Evolutionary conservation across 2,797 vertebrate genomes (phyloP).

Genomic region (Catharus ustulatus): DNA sequence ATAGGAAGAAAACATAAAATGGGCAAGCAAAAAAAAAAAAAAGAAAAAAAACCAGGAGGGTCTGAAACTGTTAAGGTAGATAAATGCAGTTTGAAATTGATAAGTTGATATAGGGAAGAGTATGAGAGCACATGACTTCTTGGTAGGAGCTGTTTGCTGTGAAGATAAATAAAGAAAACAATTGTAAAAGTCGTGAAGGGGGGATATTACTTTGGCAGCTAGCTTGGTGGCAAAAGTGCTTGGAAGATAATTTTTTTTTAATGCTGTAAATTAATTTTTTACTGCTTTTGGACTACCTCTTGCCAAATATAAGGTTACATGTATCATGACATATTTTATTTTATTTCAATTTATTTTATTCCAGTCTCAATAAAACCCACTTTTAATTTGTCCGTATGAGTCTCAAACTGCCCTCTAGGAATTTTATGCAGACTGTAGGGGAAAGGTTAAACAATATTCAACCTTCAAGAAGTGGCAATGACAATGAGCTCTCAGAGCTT

Average conservation of each 20-base stretch:
- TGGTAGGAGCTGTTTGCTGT: not conserved
- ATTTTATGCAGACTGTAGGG: conserved; percentile 41
- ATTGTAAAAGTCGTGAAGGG: not conserved
- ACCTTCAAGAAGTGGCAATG: conserved; percentile 25
- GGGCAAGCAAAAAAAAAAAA: not conserved
- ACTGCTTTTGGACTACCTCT: not conserved
- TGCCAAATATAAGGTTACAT: not conserved
- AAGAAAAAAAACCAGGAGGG: not conserved
- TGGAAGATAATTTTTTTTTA: conserved; percentile 54
- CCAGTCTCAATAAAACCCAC: conserved; percentile 39
- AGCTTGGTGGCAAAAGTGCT: conserved; percentile 6
- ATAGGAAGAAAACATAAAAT: not conserved
- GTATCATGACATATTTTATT: conserved; percentile 5
- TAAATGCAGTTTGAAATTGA: not conserved
- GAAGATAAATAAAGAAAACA: conserved; percentile 20
- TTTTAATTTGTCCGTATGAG: conserved; percentile 38
- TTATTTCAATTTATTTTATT: conserved; percentile 43
- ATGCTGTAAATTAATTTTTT: conserved; percentile 34
- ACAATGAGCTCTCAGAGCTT: not conserved
- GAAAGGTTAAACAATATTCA: conserved; percentile 53
- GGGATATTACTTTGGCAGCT: not conserved
- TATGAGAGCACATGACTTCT: conserved; percentile 20
- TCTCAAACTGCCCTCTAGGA: conserved; percentile 17
- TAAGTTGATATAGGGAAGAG: not conserved
- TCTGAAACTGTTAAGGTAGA: not conserved